phyloP scores from a whole-genome alignment of 2,888 invertebrate genomes.

The Eledona agricola region DNA sequence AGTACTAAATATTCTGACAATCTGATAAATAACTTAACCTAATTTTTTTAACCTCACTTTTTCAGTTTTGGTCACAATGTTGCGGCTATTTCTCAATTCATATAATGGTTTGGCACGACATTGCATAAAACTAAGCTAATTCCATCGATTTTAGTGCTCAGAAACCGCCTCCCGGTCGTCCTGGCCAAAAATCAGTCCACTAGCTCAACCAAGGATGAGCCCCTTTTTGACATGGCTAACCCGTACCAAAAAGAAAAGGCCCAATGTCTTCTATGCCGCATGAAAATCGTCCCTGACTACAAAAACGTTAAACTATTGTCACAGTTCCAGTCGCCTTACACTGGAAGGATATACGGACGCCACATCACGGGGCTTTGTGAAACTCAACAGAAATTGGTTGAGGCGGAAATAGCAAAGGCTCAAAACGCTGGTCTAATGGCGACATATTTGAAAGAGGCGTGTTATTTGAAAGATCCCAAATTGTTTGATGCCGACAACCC shows the following conservation, averaged over 20 bases:
- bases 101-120: too few relatives aligned
- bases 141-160: slow-evolving; percentile 6
- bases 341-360: slow-evolving; percentile 89
- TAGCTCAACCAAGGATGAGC: slow-evolving; percentile 56
- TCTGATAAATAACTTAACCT: too few relatives aligned
- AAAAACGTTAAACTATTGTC: slow-evolving; percentile 92
- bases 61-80: too few relatives aligned
- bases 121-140: too few relatives aligned
- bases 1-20: too few relatives aligned
- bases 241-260: slow-evolving; percentile 80
- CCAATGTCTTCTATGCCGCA: slow-evolving; percentile 83
- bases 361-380: slow-evolving; percentile 95
- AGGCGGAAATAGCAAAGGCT: slow-evolving; percentile 78
- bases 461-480: slow-evolving; percentile 86
- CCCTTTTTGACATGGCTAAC: slow-evolving; percentile 73
- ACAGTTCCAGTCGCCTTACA: slow-evolving; percentile 95
- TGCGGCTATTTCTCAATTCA: too few relatives aligned
- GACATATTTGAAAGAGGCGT: slow-evolving; percentile 79
- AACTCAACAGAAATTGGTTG: slow-evolving; percentile 78
- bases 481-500: slow-evolving; percentile 90
- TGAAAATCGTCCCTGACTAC: slow-evolving; percentile 83
- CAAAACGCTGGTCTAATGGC: slow-evolving; percentile 86
- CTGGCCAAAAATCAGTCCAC: neutral
- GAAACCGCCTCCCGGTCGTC: neutral
- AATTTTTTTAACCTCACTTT: too few relatives aligned